Conservation (phyloP, 2,797 vertebrate species). For the Cygnus olor region DNA sequence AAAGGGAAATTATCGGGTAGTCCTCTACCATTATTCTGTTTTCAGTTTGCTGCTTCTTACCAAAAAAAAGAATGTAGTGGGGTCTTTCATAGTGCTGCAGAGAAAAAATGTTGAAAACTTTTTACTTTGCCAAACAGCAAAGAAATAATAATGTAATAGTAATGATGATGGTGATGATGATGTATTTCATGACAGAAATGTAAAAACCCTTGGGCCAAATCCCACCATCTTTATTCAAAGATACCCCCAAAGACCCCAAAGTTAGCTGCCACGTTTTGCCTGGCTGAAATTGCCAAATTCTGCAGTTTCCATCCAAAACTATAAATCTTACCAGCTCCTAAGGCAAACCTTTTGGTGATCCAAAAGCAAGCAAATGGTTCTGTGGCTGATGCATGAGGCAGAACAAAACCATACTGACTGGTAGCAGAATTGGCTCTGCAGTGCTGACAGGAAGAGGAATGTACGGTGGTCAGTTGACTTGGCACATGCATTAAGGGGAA, state of each 20-base stretch:
- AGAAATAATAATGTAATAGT: constrained; percentile 27
- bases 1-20: not conserved
- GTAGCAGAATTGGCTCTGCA: constrained; percentile 14
- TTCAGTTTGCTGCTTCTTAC: not conserved
- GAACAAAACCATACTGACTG: not conserved
- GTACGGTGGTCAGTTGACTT: not conserved
- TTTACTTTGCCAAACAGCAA: not conserved
- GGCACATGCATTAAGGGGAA: not conserved
- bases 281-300: constrained; percentile 3
- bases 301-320: not conserved
- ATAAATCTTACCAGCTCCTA: not conserved
- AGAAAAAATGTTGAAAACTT: not conserved
- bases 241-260: constrained; percentile 2
- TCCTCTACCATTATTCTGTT: not conserved
- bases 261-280: not conserved
- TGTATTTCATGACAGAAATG: constrained; percentile 15
- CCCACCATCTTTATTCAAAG: not conserved
- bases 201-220: not conserved
- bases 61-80: not conserved
- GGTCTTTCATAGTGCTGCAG: not conserved
- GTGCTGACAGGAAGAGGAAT: constrained; percentile 18
- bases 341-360: constrained; percentile 12
- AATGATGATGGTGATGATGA: not conserved
- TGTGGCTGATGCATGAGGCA: not conserved
- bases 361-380: not conserved